Base-by-base conservation (phyloP, 2,888 invertebrate genomes). In the Drosophila paranaensis region DNA sequence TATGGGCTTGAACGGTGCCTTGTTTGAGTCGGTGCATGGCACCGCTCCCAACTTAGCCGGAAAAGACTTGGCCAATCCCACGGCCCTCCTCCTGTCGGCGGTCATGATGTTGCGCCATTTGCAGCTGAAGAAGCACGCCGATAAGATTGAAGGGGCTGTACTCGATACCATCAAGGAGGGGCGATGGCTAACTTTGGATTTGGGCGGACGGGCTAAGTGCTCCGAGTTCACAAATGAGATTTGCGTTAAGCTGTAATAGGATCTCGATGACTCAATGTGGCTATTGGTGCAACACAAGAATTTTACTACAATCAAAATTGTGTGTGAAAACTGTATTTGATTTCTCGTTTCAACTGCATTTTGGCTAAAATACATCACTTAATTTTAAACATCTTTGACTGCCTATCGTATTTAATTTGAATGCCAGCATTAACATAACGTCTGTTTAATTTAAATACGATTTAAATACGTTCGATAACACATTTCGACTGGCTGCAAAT, bases 61-160 rank as follows among this genome's bases (percentile, higher is more conserved):
- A 63, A 96, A 98, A 93, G 99, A 99, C 94, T 95, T 98, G 94
- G 99, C 99, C 27, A 99, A 99, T 93, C 99, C 99, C 46, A 99
- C 99, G 10, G 99, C 99, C 16, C 95, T 99, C 35, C 94, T 99
- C 20, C 94, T 99, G 2, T 99, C 99, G 6, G 96, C 98, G 14
- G 98, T 99, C 54, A 99, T 99, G 99, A 99, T 99, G 99, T 94
- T 99, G 74, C 95, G 98, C 74, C 96, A 99, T 92, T 96, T 99
- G 96, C 95, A 96, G 64, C 93, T 99, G 40, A 95, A 94, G 77
- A 93, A 95, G 0, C 94, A 97, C 86, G 99, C 97, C 0, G 95
- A 95, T 82, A 95, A 95, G 81, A 97, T 99, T 72, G 96, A 98
- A 92, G 93, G 92, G 37, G 97, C 98, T 3, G 97, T 97, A 89